A percentile compares a stretch with the other conserved stretches of the same genome.
Conservation (phyloP, 2,113 vertebrate genomes). For the Cryptotis parvus region DNA sequence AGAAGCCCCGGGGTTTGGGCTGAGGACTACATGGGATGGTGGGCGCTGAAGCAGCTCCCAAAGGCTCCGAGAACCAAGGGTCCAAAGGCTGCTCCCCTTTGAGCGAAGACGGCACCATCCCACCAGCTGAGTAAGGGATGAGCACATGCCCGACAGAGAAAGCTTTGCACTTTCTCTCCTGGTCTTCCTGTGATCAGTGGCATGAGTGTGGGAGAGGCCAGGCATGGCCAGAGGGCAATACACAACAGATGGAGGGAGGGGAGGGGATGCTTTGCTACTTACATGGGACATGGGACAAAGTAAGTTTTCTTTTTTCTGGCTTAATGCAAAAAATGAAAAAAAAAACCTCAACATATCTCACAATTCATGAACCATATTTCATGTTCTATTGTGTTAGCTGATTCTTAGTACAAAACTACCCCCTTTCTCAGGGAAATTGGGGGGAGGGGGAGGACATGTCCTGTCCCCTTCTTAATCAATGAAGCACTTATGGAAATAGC, state of each 20-base stretch:
- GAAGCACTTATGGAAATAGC: slow-evolving; percentile 49
- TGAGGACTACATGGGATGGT: neutral
- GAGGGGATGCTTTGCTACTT: neutral
- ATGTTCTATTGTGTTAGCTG: neutral
- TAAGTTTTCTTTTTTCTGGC: neutral
- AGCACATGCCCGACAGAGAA: neutral
- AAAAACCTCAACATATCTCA: slow-evolving; percentile 26
- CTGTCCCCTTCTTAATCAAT: neutral
- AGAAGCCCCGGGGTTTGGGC: neutral
- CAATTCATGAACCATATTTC: slow-evolving; percentile 10
- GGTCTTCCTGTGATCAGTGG: neutral
- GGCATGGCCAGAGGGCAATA: neutral
- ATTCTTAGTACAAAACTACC: neutral
- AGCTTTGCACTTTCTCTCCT: neutral
- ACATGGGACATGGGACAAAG: neutral
- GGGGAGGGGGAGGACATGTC: neutral
- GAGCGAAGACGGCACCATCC: neutral
- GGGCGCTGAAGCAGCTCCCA: neutral
- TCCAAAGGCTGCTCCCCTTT: neutral
- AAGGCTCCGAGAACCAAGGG: neutral
- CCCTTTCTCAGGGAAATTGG: neutral
- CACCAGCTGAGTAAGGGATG: neutral
- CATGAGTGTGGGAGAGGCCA: neutral
- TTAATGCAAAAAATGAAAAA: slow-evolving; percentile 29
- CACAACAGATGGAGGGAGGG: neutral